Conservation (phyloP, 2,113 vertebrate species). For the Gambusia affinis region DNA sequence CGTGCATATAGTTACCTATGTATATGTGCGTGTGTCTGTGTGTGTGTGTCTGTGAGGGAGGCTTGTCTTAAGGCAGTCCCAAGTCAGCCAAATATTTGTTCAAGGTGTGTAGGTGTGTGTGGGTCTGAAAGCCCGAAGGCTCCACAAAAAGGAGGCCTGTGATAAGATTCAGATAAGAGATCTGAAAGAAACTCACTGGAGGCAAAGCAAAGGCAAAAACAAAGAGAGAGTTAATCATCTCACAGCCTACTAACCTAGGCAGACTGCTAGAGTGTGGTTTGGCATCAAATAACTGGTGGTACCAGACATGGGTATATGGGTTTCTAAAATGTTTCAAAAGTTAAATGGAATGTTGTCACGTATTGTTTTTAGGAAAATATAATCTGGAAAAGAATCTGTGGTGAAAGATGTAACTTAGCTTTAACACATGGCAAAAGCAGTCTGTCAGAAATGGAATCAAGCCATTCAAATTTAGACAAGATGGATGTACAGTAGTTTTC, state of each 20-base stretch:
- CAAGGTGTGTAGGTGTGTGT: constrained; percentile 66
- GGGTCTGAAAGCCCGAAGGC: constrained; percentile 51
- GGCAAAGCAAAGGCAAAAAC: constrained; percentile 69
- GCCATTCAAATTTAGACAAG: neutral
- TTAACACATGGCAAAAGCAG: neutral
- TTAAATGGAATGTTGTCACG: constrained; percentile 41
- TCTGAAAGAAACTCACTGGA: constrained; percentile 66
- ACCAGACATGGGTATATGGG: constrained; percentile 60
- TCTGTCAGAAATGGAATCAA: neutral
- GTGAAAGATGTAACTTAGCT: neutral
- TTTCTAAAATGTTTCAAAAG: constrained; percentile 37
- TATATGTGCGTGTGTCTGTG: neutral
- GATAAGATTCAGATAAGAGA: constrained; percentile 77
- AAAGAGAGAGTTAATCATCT: constrained; percentile 78
- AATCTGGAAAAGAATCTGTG: constrained; percentile 12
- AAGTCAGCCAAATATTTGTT: constrained; percentile 74
- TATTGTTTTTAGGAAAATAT: constrained; percentile 28
- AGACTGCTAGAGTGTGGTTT: constrained; percentile 57
- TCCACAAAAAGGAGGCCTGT: constrained; percentile 61
- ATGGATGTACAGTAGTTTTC: too few relatives aligned
- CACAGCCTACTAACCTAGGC: constrained; percentile 61
- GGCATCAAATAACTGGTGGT: constrained; percentile 69
- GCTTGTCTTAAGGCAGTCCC: constrained; percentile 57
- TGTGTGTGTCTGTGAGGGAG: constrained; percentile 3
- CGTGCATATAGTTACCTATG: neutral